Evolutionary conservation across 2,888 invertebrate genomes (phyloP).

Genomic region (Himalopsyche anomala): DNA sequence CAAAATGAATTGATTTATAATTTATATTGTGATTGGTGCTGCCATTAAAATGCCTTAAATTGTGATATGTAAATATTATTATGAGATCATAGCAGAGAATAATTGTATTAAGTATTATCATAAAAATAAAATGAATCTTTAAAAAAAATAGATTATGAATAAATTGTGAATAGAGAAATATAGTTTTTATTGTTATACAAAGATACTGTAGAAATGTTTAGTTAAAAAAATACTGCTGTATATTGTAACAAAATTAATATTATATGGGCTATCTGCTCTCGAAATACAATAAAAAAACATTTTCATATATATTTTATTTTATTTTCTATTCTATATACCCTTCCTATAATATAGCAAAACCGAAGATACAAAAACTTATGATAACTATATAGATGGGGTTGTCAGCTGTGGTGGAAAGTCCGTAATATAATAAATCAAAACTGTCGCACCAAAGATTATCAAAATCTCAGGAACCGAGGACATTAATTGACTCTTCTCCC

Average conservation of each 20-base stretch:
- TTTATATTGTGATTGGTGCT: slow-evolving; percentile 56
- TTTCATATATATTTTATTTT: background rate
- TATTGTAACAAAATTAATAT: slow-evolving; percentile 18
- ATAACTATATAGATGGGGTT: too few species aligned
- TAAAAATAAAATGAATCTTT: slow-evolving; percentile 48
- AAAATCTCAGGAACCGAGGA: too few species aligned
- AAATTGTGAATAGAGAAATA: slow-evolving; percentile 15
- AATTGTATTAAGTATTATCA: slow-evolving; percentile 31
- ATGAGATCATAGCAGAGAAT: slow-evolving; percentile 45
- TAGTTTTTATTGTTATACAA: slow-evolving; percentile 43
- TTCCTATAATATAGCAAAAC: too few species aligned
- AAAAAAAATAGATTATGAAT: slow-evolving; percentile 49
- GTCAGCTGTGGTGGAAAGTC: too few species aligned
- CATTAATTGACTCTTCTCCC: too few species aligned
- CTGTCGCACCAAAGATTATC: too few species aligned
- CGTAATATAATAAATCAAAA: too few species aligned
- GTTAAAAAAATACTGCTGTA: slow-evolving; percentile 39
- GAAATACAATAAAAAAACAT: slow-evolving; percentile 31
- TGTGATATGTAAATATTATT: slow-evolving; percentile 64
- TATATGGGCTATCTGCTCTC: background rate
- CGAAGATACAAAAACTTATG: too few species aligned
- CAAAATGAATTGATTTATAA: slow-evolving; percentile 11
- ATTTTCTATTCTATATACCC: background rate
- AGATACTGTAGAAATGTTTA: slow-evolving; percentile 55
- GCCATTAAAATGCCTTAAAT: slow-evolving; percentile 62